A percentile compares a stretch with the other conserved stretches of the same genome.
These are phyloP conservation scores for Poeciliopsis infans DNA, from an alignment of 2,797 vertebrate species.

Conservation along the genomic window DNA sequence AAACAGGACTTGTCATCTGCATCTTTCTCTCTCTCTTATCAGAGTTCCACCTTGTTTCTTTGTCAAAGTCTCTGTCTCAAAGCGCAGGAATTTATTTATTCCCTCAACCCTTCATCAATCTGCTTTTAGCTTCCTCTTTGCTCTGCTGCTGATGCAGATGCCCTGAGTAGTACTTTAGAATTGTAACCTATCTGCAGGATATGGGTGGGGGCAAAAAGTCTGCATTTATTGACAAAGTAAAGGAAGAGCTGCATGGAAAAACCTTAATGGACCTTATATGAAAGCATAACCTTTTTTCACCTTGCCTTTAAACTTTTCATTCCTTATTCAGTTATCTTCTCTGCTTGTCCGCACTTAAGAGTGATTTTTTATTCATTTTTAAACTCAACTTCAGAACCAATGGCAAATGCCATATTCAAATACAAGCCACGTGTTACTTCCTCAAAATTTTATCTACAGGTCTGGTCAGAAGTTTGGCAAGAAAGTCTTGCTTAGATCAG, in stretches of 20 bases:
- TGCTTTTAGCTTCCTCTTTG: slow-evolving; percentile 47
- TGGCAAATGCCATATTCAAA: slow-evolving; percentile 34
- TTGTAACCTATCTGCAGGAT: slow-evolving; percentile 51
- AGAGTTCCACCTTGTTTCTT: slow-evolving; percentile 31
- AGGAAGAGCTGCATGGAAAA: slow-evolving; percentile 48
- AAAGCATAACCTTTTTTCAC: slow-evolving; percentile 37
- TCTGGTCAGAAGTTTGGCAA: background rate
- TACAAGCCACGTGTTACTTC: slow-evolving; percentile 11
- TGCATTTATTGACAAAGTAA: slow-evolving; percentile 44
- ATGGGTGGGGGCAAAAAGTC: slow-evolving; percentile 24
- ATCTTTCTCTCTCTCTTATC: slow-evolving; percentile 25
- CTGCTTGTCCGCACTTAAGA: slow-evolving; percentile 37
- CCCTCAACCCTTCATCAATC: slow-evolving; percentile 41
- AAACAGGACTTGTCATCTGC: slow-evolving; percentile 38
- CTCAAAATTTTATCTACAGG: slow-evolving; percentile 24
- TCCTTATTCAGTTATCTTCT: slow-evolving; percentile 51
- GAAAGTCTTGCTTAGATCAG: background rate
- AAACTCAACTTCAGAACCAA: slow-evolving; percentile 28
- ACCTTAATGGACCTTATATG: slow-evolving; percentile 56
- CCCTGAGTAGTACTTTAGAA: slow-evolving; percentile 49
- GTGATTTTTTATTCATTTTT: slow-evolving; percentile 49
- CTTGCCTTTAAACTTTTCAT: slow-evolving; percentile 36
- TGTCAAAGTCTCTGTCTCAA: slow-evolving; percentile 46
- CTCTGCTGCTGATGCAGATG: slow-evolving; percentile 60
- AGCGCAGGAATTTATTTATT: slow-evolving; percentile 54